Evolutionary conservation across 2,797 vertebrate genomes (phyloP).

Genomic region (Sebastes aleutianus): DNA sequence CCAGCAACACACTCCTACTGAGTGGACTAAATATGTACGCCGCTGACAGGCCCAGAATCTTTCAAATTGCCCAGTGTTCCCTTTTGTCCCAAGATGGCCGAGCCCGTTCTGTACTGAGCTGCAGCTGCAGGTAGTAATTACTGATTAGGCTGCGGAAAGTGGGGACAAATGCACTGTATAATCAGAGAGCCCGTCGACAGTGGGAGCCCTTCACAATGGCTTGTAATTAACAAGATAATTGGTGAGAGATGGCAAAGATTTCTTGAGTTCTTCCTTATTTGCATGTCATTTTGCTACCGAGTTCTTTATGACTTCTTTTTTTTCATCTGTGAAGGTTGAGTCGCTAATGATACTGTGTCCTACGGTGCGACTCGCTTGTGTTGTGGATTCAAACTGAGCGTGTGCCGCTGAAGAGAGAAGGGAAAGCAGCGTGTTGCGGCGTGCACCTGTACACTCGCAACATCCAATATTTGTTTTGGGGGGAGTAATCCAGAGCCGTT

Average conservation of each 20-base stretch:
- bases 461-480: slow-evolving; percentile 42
- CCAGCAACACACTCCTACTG: slow-evolving; percentile 11
- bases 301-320: slow-evolving; percentile 66
- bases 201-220: slow-evolving; percentile 83
- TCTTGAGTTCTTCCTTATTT: slow-evolving; percentile 79
- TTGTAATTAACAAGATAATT: slow-evolving; percentile 90
- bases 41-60: slow-evolving; percentile 24
- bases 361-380: slow-evolving; percentile 27
- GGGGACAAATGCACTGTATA: slow-evolving; percentile 82
- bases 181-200: slow-evolving; percentile 82
- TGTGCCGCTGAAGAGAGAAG: neutral
- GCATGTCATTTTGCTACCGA: slow-evolving; percentile 70
- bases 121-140: slow-evolving; percentile 89
- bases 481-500: slow-evolving; percentile 24
- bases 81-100: slow-evolving; percentile 60
- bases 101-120: slow-evolving; percentile 48
- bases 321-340: slow-evolving; percentile 55
- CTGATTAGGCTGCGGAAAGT: slow-evolving; percentile 83
- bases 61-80: slow-evolving; percentile 43
- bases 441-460: slow-evolving; percentile 49
- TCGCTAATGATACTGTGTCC: slow-evolving; percentile 68
- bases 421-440: neutral
- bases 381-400: slow-evolving; percentile 32
- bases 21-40: slow-evolving; percentile 12
- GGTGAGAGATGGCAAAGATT: slow-evolving; percentile 83